Evolutionary conservation across 2,113 vertebrate genomes (phyloP).

Genomic region (Periophthalmus modestus): DNA sequence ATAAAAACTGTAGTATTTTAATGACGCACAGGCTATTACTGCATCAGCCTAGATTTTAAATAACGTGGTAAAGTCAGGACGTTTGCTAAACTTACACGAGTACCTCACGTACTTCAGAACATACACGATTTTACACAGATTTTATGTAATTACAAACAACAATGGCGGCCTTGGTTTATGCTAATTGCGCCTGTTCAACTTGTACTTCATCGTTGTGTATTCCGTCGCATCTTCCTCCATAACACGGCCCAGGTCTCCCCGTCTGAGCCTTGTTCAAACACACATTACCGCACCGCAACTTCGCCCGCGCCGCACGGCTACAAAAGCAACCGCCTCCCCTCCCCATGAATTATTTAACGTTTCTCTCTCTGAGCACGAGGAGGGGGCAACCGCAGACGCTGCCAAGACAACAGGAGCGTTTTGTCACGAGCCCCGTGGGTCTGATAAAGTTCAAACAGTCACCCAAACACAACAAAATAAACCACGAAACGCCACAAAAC

Average conservation of each 20-base stretch:
- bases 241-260: not conserved
- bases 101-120: too few relatives aligned
- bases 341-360: conserved; percentile 77
- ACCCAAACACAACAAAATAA: conserved; percentile 50
- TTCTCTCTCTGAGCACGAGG: conserved; percentile 57
- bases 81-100: too few relatives aligned
- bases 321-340: conserved; percentile 76
- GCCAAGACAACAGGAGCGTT: conserved; percentile 76
- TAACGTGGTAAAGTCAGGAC: too few relatives aligned
- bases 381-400: conserved; percentile 65
- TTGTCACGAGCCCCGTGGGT: conserved; percentile 77
- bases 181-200: not conserved
- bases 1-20: too few relatives aligned
- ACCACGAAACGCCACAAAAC: conserved; percentile 24
- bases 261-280: conserved; percentile 31
- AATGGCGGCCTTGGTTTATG: not conserved
- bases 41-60: too few relatives aligned
- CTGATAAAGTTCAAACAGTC: conserved; percentile 81
- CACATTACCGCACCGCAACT: conserved; percentile 63
- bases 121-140: too few relatives aligned
- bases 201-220: not conserved
- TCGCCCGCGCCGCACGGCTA: conserved; percentile 67
- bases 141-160: too few relatives aligned
- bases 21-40: too few relatives aligned
- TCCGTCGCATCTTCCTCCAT: not conserved